Base-by-base conservation (phyloP, 2,888 invertebrate genomes). In the Periphyllus acericola region DNA sequence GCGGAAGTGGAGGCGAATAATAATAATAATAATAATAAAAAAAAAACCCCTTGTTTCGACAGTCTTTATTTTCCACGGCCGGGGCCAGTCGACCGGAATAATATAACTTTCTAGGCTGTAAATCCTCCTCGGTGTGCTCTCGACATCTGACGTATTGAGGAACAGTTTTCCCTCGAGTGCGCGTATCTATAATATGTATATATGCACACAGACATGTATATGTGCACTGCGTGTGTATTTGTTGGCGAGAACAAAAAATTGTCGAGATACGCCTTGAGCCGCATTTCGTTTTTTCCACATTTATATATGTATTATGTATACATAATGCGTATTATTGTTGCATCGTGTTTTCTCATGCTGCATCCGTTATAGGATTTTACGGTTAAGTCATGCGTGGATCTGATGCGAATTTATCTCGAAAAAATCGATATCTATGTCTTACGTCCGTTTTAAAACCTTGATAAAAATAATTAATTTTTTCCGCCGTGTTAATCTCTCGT, bases 91-190 rank as follows among this genome's bases (percentile, higher is more conserved):
- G 71, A 87, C 80, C 86, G 86, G 74, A 87, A 87, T 74, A 86
- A 86, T 86, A 79, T 72, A 79, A 80, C 80, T 80, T 86, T 80
- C 86, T 60, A 68, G 80, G 79, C 80, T 80, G 79, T 80, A 80
- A 86, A 86, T 80, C 80, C 78, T 85, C 66, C 71, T 85, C 34
- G 71, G 80, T 29, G 72, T 86, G 86, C 86, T 72, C 86, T 72
- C 79, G 86, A 86, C 86, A 32, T 86, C 72, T 80, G 80, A 71
- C 86, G 86, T 86, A 79, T 86, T 40, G 86, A 79, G 60, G 71
- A 71, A 79, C 80, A 60, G 55, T 86, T 86, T 86, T 86, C 80
- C 71, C 79, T 55, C 52, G 75, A 60, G 75, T 75, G 60, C 60
- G 60, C 40, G 14, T 75, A 83, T 40, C 9, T 36, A 72, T 72